Conservation (phyloP, 2,888 invertebrate species). For the Thereva unica region DNA sequence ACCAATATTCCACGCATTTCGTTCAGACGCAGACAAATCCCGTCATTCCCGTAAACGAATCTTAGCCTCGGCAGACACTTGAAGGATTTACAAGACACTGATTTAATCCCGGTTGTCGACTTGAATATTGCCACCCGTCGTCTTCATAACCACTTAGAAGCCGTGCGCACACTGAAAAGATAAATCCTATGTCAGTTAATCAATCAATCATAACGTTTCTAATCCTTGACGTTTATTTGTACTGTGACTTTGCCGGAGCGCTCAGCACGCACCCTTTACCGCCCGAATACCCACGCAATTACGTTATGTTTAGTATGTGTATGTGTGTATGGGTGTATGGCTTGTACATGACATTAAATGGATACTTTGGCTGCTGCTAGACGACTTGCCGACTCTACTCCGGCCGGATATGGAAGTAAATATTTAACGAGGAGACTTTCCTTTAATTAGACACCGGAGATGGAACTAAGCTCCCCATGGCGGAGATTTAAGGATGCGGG, state of each 20-base stretch:
- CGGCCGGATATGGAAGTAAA: slow-evolving; percentile 40
- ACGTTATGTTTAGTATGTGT: slow-evolving; percentile 19
- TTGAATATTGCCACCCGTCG: too few species aligned
- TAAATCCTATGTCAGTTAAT: slow-evolving; percentile 35
- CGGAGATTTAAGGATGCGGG: too few species aligned
- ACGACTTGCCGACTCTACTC: slow-evolving; percentile 38
- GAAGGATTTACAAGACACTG: too few species aligned
- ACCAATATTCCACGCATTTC: too few species aligned
- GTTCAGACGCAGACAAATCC: too few species aligned
- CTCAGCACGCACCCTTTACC: slow-evolving; percentile 25
- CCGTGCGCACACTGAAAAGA: neutral
- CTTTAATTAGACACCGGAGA: slow-evolving; percentile 41
- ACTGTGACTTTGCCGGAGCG: slow-evolving; percentile 17
- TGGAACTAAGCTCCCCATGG: slow-evolving; percentile 9
- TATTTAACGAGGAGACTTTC: slow-evolving; percentile 39
- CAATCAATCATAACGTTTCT: slow-evolving; percentile 35
- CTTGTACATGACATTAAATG: slow-evolving; percentile 38
- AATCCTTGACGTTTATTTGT: slow-evolving; percentile 26
- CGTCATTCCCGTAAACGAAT: too few species aligned
- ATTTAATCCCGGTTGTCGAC: too few species aligned
- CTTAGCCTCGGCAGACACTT: too few species aligned
- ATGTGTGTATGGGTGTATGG: too few species aligned
- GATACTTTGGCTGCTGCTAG: slow-evolving; percentile 36
- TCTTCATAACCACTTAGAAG: too few species aligned
- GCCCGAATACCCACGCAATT: slow-evolving; percentile 19